A percentile compares a stretch with the other conserved stretches of the same genome.
Evolutionary conservation across 2,113 vertebrate genomes (phyloP).

Genomic region (Gobiocypris rarus): DNA sequence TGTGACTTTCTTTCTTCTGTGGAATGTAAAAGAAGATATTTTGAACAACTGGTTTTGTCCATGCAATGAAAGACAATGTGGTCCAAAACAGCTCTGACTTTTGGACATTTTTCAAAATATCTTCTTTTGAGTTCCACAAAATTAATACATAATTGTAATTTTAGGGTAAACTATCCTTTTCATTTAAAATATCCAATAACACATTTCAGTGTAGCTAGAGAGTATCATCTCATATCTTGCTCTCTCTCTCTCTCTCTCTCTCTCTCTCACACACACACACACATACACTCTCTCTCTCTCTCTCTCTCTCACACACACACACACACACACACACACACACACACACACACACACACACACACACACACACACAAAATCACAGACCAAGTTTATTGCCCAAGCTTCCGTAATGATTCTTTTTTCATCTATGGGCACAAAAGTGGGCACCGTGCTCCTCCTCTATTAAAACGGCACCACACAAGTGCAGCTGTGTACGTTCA

Average conservation of each 20-base stretch:
- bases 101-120: background rate
- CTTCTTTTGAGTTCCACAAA: constrained; percentile 2
- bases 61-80: background rate
- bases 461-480: constrained; percentile 1
- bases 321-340: constrained; percentile 3
- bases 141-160: background rate
- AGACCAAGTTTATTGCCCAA: constrained; percentile 56
- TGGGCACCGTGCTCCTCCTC: background rate
- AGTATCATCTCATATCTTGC: background rate
- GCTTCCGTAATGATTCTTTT: background rate
- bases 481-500: constrained; percentile 18
- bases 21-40: background rate
- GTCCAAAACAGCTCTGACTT: background rate
- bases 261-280: background rate
- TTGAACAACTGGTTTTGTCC: background rate
- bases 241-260: too few relatives aligned
- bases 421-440: constrained; percentile 9
- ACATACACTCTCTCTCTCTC: background rate
- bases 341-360: constrained; percentile 9
- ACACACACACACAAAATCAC: constrained; percentile 33
- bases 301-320: background rate
- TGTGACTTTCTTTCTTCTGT: background rate
- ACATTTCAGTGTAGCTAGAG: background rate
- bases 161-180: background rate
- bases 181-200: background rate